These are phyloP conservation scores for Mus spretus DNA, from an alignment of 2,797 vertebrate species.

Conservation along the genomic window DNA sequence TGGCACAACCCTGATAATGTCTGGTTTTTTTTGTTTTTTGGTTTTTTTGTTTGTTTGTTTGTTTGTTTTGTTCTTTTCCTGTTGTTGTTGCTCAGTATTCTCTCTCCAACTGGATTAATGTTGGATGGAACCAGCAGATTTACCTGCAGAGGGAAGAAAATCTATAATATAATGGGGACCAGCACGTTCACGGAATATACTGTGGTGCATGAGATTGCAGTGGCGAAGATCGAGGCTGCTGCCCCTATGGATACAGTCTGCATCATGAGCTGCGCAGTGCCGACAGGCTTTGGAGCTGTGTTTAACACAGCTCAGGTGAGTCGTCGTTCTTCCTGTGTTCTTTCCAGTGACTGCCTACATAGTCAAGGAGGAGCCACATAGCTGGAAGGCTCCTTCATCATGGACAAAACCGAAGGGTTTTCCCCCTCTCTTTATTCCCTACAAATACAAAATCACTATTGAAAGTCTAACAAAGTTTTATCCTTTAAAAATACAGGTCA, in stretches of 20 bases:
- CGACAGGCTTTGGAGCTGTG: constrained; percentile 92
- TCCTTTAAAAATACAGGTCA: constrained; percentile 67
- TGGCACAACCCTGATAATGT: not conserved
- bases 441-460: not conserved
- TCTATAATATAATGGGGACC: constrained; percentile 93
- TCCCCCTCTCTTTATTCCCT: not conserved
- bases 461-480: not conserved
- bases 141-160: constrained; percentile 91
- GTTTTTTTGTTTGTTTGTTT: not conserved
- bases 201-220: constrained; percentile 91
- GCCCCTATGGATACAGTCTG: constrained; percentile 93
- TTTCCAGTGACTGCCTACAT: not conserved
- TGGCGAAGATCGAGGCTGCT: constrained; percentile 90
- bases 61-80: not conserved
- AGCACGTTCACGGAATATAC: constrained; percentile 94
- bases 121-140: constrained; percentile 92
- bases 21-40: not conserved
- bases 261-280: constrained; percentile 92
- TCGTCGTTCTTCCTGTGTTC: not conserved
- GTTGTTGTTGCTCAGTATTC: constrained; percentile 31
- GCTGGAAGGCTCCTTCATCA: not conserved
- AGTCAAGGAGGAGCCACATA: not conserved
- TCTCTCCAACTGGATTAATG: constrained; percentile 85
- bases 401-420: not conserved
- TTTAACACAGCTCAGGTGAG: constrained; percentile 92